phyloP scores from a whole-genome alignment of 2,797 vertebrate genomes.

The Tarsius wallacei region DNA sequence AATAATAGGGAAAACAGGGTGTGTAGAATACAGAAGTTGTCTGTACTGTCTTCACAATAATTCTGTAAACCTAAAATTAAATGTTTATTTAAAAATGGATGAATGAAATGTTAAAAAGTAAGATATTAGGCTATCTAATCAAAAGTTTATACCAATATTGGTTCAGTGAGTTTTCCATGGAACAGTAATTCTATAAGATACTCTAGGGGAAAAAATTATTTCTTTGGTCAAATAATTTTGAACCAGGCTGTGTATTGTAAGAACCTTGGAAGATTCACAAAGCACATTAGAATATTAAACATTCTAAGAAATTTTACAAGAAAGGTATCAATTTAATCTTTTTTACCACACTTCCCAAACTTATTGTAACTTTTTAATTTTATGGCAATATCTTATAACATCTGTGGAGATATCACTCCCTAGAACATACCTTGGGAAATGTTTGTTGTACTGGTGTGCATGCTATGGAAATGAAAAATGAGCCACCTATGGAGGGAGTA shows the following conservation, averaged over 20 bases:
- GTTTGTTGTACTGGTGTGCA: not conserved
- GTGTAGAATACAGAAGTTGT: accelerated
- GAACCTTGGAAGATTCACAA: conserved; percentile 61
- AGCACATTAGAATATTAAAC: conserved; percentile 71
- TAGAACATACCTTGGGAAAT: not conserved
- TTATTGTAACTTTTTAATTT: conserved; percentile 64
- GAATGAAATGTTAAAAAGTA: not conserved
- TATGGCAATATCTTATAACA: conserved; percentile 8
- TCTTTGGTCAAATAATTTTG: conserved; percentile 70
- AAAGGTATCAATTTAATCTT: conserved; percentile 54
- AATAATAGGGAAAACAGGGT: not conserved
- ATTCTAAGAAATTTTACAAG: conserved; percentile 23
- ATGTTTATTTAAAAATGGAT: conserved; percentile 1
- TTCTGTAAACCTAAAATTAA: conserved; percentile 29
- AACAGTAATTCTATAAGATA: not conserved
- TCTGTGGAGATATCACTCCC: conserved; percentile 39
- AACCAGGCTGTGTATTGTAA: not conserved
- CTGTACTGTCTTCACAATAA: not conserved
- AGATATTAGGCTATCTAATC: not conserved
- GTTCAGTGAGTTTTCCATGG: conserved; percentile 37
- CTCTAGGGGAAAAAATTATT: not conserved
- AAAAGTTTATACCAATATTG: not conserved
- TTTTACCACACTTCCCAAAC: conserved; percentile 47
- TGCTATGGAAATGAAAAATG: conserved; percentile 35
- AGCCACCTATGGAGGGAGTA: not conserved